Base-by-base conservation (phyloP, 2,797 vertebrate genomes). In the Channallabes apus region DNA sequence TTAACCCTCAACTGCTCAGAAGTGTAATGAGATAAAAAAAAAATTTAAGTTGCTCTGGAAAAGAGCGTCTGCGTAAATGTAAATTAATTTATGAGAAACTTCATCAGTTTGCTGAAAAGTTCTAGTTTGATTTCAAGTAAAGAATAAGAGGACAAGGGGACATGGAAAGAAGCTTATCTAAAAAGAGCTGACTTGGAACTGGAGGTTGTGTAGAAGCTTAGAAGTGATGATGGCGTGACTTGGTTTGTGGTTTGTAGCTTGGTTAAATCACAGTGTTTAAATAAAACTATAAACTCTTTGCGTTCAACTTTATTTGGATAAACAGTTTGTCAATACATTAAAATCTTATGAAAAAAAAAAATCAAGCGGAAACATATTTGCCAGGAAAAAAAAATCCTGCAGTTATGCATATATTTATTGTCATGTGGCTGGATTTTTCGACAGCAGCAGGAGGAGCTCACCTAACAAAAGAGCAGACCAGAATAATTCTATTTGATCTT, bases 251-350 rank as follows among this genome's bases (percentile, higher is more conserved):
- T 29, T 56, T 75, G 4, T n/a, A 7, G n/a, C 14, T 22, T 22
- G 54, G 18, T 51, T 51, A 46, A 46, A 46, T 46, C 9, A 11
- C 11, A 11, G 46, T 51, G 46, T 51, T 51, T 12, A 54, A 67
- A 54, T 54, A 54, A 51, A 80, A 22, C 18, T n/a, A 14, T 3
- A 32, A 27, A 22, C 8, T 18, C 27, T 32, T 80, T 51, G 27
- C 41, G 12, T 80, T 54, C 29, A 32, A 54, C 79, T 80, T 80
- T 80, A 67, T 80, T 51, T 80, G 79, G 62, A 80, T 80, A 80
- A 80, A 67, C 78, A 64, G 35, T 80, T 32, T 67, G 14, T 79
- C 41, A 46, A 14, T 67, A 80, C 79, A 54, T 67, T 80, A 80
- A 67, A 80, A 67, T 80, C 41, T 67, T 54, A 41, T 24, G n/a